Conservation (phyloP, 2,888 invertebrate species). For the Meloe dianella region DNA sequence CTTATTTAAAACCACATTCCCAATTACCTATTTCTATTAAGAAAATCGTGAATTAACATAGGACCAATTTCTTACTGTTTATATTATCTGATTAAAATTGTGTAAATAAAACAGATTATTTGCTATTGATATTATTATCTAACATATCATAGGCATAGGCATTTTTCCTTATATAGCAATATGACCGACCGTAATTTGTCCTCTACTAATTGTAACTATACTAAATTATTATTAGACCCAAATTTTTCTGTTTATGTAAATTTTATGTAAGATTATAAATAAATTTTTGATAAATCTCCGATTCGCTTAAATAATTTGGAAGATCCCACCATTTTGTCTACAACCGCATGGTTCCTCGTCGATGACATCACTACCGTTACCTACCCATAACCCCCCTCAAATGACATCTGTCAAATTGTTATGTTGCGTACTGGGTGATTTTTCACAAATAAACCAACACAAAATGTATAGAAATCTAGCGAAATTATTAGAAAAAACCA, state of each 20-base stretch:
- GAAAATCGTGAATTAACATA: slow-evolving; percentile 52
- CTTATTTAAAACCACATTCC: not conserved
- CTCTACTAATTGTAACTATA: slow-evolving; percentile 23
- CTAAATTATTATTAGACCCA: slow-evolving; percentile 8
- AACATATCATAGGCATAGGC: slow-evolving; percentile 48
- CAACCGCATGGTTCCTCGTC: slow-evolving; percentile 24
- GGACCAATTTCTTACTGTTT: slow-evolving; percentile 60
- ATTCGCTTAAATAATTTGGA: not conserved
- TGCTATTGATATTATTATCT: slow-evolving; percentile 33
- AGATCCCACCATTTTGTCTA: not conserved
- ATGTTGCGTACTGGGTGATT: not conserved
- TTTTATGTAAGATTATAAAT: slow-evolving; percentile 38
- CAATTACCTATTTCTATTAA: slow-evolving; percentile 26
- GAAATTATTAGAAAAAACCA: slow-evolving; percentile 13
- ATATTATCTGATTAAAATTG: slow-evolving; percentile 41
- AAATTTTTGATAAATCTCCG: slow-evolving; percentile 33
- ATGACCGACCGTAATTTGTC: slow-evolving; percentile 22
- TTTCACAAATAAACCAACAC: not conserved
- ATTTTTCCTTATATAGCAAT: slow-evolving; percentile 30
- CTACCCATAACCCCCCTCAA: not conserved
- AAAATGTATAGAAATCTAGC: slow-evolving; percentile 21
- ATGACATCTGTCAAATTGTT: slow-evolving; percentile 21
- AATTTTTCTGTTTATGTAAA: slow-evolving; percentile 27
- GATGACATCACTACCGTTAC: not conserved
- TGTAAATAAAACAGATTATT: slow-evolving; percentile 39